phyloP scores from a whole-genome alignment of 2,888 invertebrate species.

The Napeogenes sylphis region DNA sequence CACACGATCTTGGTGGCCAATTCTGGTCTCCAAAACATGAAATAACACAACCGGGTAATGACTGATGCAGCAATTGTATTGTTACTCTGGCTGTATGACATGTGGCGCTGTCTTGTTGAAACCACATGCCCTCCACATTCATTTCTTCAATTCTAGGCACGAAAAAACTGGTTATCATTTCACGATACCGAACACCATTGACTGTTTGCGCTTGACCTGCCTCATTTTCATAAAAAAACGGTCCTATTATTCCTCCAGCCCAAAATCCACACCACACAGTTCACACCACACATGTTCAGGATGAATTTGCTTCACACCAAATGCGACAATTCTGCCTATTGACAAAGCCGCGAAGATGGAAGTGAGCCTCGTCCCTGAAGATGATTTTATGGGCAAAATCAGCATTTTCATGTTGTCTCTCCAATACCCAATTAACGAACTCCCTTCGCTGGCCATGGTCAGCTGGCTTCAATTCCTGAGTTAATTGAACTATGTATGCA shows the following conservation, averaged over 20 bases:
- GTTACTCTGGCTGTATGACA: constrained; percentile 31
- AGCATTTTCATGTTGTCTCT: constrained; percentile 8
- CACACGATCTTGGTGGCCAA: constrained; percentile 24
- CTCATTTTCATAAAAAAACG: constrained; percentile 21
- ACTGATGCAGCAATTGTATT: constrained; percentile 20
- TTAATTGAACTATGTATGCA: constrained; percentile 18
- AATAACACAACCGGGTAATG: constrained; percentile 14
- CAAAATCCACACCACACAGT: constrained; percentile 19
- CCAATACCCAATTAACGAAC: constrained; percentile 3
- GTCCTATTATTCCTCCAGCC: constrained; percentile 19
- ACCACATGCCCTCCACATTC: constrained; percentile 29
- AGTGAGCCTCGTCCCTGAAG: constrained; percentile 15
- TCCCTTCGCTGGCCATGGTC: constrained; percentile 9
- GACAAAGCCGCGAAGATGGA: constrained; percentile 16
- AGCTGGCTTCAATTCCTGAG: constrained; percentile 15
- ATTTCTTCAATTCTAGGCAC: constrained; percentile 29
- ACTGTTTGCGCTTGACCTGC: constrained; percentile 13
- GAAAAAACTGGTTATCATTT: constrained; percentile 20
- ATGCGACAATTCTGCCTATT: constrained; percentile 24
- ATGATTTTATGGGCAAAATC: constrained; percentile 17
- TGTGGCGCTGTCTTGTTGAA: constrained; percentile 21
- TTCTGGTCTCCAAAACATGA: constrained; percentile 24
- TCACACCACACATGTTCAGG: constrained; percentile 21
- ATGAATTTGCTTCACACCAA: constrained; percentile 21
- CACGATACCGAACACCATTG: constrained; percentile 16